phyloP scores from a whole-genome alignment of 2,113 vertebrate species.

The Ictalurus furcatus region DNA sequence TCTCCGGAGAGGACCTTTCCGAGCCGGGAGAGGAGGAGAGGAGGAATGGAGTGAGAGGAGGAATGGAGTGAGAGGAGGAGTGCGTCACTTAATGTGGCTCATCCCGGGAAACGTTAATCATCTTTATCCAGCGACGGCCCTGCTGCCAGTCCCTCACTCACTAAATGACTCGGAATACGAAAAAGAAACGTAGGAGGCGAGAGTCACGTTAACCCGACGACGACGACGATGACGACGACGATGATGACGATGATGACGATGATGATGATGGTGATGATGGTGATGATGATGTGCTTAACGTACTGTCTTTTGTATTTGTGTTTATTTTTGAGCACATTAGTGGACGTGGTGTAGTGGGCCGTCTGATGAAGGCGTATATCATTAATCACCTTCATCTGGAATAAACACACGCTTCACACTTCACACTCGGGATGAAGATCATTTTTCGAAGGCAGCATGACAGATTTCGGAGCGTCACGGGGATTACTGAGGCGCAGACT shows the following conservation, averaged over 20 bases:
- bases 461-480: not conserved
- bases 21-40: conserved; percentile 83
- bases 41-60: conserved; percentile 72
- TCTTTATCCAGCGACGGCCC: conserved; percentile 88
- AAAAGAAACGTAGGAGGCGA: conserved; percentile 45
- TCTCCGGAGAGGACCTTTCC: conserved; percentile 89
- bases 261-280: not conserved
- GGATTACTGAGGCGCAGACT: not conserved
- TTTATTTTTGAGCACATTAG: conserved; percentile 13
- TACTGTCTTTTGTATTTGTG: not conserved
- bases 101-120: conserved; percentile 93
- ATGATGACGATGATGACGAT: not conserved
- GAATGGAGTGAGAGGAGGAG: conserved; percentile 79
- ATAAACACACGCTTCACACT: not conserved
- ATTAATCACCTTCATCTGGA: conserved; percentile 35
- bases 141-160: conserved; percentile 74
- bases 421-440: not conserved
- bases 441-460: not conserved
- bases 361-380: not conserved
- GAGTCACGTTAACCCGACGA: conserved; percentile 77
- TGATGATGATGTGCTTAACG: conserved; percentile 47
- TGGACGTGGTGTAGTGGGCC: not conserved
- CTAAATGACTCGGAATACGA: conserved; percentile 92
- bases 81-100: conserved; percentile 75
- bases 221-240: not conserved